These are phyloP conservation scores for Noctilio leporinus DNA, from an alignment of 2,113 vertebrate genomes.

Conservation along the genomic window DNA sequence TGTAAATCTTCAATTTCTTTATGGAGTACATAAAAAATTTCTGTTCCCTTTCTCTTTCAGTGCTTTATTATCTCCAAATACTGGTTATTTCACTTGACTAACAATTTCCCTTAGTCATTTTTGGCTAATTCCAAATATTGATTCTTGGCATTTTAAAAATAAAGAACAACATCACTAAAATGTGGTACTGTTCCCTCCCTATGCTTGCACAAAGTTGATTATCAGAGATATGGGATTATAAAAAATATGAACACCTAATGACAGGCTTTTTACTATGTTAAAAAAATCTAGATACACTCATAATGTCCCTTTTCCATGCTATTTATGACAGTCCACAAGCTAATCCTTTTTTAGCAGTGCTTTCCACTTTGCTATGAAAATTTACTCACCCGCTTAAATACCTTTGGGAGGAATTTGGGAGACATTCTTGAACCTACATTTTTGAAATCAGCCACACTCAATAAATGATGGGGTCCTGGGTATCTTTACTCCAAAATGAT, in stretches of 20 bases:
- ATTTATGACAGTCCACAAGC: not conserved
- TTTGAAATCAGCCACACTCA: not conserved
- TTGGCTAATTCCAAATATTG: not conserved
- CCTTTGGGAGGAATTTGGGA: no score
- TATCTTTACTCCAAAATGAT: not conserved
- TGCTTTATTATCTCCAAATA: not conserved
- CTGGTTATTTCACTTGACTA: not conserved
- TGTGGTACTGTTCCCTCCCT: not conserved
- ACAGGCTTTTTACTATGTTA: not conserved
- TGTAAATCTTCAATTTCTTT: not conserved
- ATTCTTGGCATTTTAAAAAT: not conserved
- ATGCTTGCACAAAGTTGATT: not conserved
- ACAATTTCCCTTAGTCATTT: not conserved
- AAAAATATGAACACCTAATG: not conserved
- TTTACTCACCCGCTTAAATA: not conserved
- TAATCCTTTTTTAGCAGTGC: not conserved
- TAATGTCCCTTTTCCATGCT: not conserved
- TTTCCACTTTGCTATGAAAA: not conserved
- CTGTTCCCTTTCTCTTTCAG: not conserved
- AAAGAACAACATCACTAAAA: not conserved
- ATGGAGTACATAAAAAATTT: not conserved
- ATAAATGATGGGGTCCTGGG: not conserved
- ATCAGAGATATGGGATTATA: not conserved
- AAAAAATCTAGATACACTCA: not conserved
- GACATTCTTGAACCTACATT: not conserved